Evolutionary conservation across 2,888 invertebrate species (phyloP), one percentile per base, ranked within the genome.

Genomic region (Tricholauxania praeusta): DNA sequence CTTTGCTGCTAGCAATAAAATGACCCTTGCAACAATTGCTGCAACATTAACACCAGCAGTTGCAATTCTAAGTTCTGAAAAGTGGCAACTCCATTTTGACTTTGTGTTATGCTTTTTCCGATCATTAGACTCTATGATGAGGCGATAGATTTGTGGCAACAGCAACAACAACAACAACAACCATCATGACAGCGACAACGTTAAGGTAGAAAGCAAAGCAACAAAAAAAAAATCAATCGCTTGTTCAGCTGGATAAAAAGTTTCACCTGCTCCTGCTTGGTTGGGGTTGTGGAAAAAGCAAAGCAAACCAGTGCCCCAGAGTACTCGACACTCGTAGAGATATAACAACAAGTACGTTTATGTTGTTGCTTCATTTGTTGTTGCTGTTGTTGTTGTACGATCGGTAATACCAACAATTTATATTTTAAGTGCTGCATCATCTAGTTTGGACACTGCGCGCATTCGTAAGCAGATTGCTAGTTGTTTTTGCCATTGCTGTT

Each of bases 141-240:
- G 51, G 69, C 69, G 69, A 69, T 69, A 69, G 69, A 74, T 74
- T 72, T 72, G 72, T 66, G 57, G 63, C 15, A 64, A 17, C 69
- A 73, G 53, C 70, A 74, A 53, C 63, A 75, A 63, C 68, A 74
- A 51, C 64, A 64, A 57, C 59, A 63, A 65, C 68, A 68, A 52
- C 64, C 55, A 65, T 15, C 53, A 6, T 22, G 47, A 28, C 67
- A 67, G 32, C 67, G 39, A 39, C 39, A 39, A 39, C 39, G 39
- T 39, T 39, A 39, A 39, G 10, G 39, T 2, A 39, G 10, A 17
- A 52, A 22, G 17, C 19, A 52, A n/a, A 51, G 8, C 49, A 60
- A 39, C 12, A n/a, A 19, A 32, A 15, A 60, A 19, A 70, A 52
- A 62, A 70, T 47, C 52, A 47, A 63, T 53, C 39, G 39, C 39